A percentile compares a stretch with the other conserved stretches of the same genome.
Evolutionary conservation across 1,140 invertebrate genomes (phyloP).

Genomic region (Wiebesia pumilae): DNA sequence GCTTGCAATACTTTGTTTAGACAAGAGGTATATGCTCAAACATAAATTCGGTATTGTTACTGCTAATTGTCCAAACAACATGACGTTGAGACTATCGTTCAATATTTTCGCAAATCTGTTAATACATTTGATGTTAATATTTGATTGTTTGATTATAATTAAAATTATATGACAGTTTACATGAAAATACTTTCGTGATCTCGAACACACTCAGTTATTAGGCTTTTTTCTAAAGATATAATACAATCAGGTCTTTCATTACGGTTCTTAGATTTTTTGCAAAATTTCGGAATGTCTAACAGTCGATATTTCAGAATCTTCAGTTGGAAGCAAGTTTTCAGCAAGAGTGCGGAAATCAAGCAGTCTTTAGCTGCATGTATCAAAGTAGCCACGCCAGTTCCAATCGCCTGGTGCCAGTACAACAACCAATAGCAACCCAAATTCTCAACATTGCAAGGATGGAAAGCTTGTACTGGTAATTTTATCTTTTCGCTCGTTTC

Average conservation of each 20-base stretch:
- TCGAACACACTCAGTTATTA: slow-evolving; percentile 25
- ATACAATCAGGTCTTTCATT: not conserved
- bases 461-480: slow-evolving; percentile 37
- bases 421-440: slow-evolving; percentile 38
- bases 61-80: slow-evolving; percentile 49
- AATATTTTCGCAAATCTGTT: slow-evolving; percentile 35
- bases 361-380: slow-evolving; percentile 46
- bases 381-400: slow-evolving; percentile 38
- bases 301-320: slow-evolving; percentile 40
- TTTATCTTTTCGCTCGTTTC: slow-evolving; percentile 6
- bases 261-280: not conserved
- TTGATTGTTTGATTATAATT: not conserved
- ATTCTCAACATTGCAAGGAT: slow-evolving; percentile 23
- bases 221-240: not conserved
- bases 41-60: slow-evolving; percentile 50
- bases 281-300: not conserved
- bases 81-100: slow-evolving; percentile 38
- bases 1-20: slow-evolving; percentile 22
- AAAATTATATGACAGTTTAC: slow-evolving; percentile 15
- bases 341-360: slow-evolving; percentile 35
- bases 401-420: slow-evolving; percentile 45
- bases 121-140: not conserved
- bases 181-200: slow-evolving; percentile 51
- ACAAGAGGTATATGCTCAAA: slow-evolving; percentile 44
- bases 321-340: slow-evolving; percentile 43